These are phyloP conservation scores for Thysanoteuthis rhombus DNA, from an alignment of 2,888 invertebrate species.

Conservation along the genomic window DNA sequence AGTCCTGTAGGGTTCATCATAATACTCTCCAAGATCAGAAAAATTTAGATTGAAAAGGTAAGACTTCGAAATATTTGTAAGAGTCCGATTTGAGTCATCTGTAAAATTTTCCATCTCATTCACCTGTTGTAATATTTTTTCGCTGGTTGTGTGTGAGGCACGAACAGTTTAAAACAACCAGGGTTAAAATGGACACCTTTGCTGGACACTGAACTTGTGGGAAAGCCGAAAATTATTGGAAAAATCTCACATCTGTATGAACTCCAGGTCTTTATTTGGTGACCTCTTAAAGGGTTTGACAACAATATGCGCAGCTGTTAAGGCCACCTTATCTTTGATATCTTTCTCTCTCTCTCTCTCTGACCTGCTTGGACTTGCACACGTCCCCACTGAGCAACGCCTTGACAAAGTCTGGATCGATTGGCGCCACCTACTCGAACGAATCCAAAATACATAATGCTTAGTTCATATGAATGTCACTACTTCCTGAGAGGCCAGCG, in stretches of 20 bases:
- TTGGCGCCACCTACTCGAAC: neutral
- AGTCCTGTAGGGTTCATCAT: neutral
- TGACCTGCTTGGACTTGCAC: neutral
- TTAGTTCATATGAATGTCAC: neutral
- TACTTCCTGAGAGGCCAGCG: neutral
- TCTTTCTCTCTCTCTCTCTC: neutral
- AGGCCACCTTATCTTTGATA: neutral
- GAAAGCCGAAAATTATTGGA: neutral
- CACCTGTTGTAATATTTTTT: too few relatives aligned
- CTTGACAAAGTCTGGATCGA: neutral
- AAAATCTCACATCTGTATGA: neutral
- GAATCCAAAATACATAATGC: neutral
- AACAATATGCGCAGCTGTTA: neutral
- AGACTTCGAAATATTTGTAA: neutral
- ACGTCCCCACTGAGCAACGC: neutral
- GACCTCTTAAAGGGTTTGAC: neutral
- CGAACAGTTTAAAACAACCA: neutral
- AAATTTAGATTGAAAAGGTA: neutral
- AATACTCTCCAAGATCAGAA: neutral
- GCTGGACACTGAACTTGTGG: neutral
- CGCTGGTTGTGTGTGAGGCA: neutral
- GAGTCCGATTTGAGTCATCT: neutral
- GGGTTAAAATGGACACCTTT: neutral
- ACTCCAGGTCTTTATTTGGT: neutral
- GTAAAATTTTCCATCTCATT: neutral